Conservation (phyloP, 2,888 invertebrate genomes). For the Oxyteleia sp. region DNA sequence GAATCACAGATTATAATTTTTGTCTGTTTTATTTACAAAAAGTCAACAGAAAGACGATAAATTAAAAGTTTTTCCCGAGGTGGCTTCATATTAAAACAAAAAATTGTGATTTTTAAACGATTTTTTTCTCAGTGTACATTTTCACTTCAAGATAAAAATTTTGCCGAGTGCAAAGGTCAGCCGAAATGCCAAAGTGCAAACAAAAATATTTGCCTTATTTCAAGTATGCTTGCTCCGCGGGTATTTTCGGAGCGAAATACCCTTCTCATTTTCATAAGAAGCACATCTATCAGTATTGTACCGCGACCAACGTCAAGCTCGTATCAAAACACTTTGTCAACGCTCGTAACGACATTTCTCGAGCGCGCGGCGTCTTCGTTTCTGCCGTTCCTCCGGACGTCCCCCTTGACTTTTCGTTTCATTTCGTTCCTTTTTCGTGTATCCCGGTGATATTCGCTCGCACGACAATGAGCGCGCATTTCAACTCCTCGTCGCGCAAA, state of each 20-base stretch:
- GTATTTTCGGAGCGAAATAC: neutral
- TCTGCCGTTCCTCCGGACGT: conserved; percentile 40
- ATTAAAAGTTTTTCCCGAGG: too few species aligned
- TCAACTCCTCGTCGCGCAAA: conserved; percentile 64
- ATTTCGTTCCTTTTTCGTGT: conserved; percentile 15
- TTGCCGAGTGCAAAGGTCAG: too few species aligned
- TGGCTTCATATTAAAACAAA: too few species aligned
- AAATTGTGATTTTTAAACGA: too few species aligned
- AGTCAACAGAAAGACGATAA: too few species aligned
- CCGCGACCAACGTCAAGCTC: conserved; percentile 20
- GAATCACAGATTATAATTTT: too few species aligned
- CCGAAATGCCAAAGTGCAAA: neutral
- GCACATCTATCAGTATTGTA: conserved; percentile 28
- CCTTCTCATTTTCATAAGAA: conserved; percentile 34
- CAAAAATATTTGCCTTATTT: neutral
- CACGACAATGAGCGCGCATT: conserved; percentile 59
- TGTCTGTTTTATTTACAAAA: too few species aligned
- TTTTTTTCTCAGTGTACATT: too few species aligned
- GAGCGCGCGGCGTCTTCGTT: conserved; percentile 31
- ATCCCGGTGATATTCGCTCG: conserved; percentile 36
- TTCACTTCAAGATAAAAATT: too few species aligned
- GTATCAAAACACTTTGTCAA: conserved; percentile 59
- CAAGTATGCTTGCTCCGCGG: neutral
- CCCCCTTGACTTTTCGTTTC: conserved; percentile 58
- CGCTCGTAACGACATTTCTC: conserved; percentile 49